Conservation (phyloP, 2,888 invertebrate species). For the Myopa tessellatipennis region DNA sequence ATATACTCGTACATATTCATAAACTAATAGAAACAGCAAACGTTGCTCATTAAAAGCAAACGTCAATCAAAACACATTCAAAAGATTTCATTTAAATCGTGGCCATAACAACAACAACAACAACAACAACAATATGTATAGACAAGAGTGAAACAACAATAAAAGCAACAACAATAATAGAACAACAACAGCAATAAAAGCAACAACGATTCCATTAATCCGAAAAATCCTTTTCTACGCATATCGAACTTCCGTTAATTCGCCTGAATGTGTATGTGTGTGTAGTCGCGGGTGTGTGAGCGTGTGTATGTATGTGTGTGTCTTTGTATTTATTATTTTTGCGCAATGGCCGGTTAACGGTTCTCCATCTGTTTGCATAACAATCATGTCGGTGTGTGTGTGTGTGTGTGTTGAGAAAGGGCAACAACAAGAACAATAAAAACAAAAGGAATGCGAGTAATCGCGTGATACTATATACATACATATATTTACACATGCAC, state of each 20-base stretch:
- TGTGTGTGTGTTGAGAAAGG: not conserved
- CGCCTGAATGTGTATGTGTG: not conserved
- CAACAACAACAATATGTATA: not conserved
- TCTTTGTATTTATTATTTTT: slow-evolving; percentile 9
- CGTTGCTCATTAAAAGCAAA: slow-evolving; percentile 33
- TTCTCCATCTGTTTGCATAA: slow-evolving; percentile 35
- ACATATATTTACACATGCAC: too few relatives aligned
- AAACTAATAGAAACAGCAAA: not conserved
- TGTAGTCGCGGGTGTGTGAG: not conserved
- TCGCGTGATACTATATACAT: too few relatives aligned
- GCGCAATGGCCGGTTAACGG: slow-evolving; percentile 31
- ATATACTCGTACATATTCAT: not conserved
- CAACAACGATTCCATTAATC: slow-evolving; percentile 34
- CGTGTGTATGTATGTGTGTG: not conserved
- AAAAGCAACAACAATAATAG: not conserved
- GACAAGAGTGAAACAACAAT: not conserved
- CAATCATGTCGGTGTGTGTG: slow-evolving; percentile 1
- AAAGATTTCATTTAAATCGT: slow-evolving; percentile 28
- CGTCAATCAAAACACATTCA: slow-evolving; percentile 35
- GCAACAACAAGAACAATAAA: not conserved
- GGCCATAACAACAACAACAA: not conserved
- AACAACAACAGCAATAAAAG: too few relatives aligned
- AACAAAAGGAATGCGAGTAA: not conserved
- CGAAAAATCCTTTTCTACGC: slow-evolving; percentile 34
- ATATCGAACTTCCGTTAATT: not conserved